Evolutionary conservation across 2,797 vertebrate species (phyloP), one percentile per base, ranked within the genome.

Genomic region (Pseudotriccus pelzelni): DNA sequence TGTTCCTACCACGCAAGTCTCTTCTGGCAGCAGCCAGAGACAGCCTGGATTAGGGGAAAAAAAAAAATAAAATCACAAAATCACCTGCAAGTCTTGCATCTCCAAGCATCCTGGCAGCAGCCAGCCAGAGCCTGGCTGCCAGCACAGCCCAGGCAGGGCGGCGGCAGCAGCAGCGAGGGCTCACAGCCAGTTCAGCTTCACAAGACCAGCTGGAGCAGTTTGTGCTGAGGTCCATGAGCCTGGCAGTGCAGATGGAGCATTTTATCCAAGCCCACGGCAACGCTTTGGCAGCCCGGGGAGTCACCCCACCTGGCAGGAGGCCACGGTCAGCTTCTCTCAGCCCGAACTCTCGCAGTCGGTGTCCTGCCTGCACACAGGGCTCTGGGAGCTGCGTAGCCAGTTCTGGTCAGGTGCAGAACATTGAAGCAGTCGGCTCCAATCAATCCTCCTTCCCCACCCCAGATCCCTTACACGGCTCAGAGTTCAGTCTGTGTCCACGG

Each of bases 221-320:
- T 16, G 52, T 11, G 39, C 68, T 3, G 1, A 73, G 55, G n/a
- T 23, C 73, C 6, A 2, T 18, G 3, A 22, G 44, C 24, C 55
- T 10, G 1, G n/a, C 25, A 28, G 0, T 1, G 28, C 70, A 32
- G 10, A 39, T 4, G 8, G 25, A 66, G 24, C 12, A 4, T 36
- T 87, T 77, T 1, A 21, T 3, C n/a, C 47, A 20, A 73, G 24
- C 36, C 55, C 84, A 11, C 2, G 16, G 76, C 77, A 72, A 34
- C 2, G 4, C 30, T 25, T 27, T 12, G 4, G 27, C 25, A 25
- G 25, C 30, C 58, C 0, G 0, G 25, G 24, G 7, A 59, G 46
- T 10, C 9, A 22, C 37, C 11, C 17, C 4, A 6, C 32, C 67
- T 4, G 25, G 56, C 72, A 74, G 67, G 41, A 50, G 36, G 16